phyloP scores from a whole-genome alignment of 2,113 vertebrate genomes.

The Boulengeromyrus knoepffleri region DNA sequence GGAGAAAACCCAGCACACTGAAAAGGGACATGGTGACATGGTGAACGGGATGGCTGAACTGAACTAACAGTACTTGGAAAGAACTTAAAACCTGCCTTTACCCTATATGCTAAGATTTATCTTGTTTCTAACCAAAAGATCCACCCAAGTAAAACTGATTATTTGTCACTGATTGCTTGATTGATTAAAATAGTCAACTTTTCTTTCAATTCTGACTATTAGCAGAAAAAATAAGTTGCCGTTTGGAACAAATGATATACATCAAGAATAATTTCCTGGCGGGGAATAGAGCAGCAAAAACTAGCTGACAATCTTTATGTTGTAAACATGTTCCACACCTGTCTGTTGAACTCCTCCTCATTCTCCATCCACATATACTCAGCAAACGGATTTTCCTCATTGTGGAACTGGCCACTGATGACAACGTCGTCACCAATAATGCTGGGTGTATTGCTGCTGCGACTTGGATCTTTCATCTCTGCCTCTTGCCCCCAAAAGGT shows the following conservation, averaged over 20 bases:
- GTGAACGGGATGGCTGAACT: neutral
- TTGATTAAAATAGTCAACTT: neutral
- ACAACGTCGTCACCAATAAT: conserved; percentile 70
- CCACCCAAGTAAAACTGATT: neutral
- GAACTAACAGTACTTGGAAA: neutral
- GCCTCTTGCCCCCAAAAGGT: conserved; percentile 4
- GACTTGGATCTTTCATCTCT: conserved; percentile 82
- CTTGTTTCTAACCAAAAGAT: neutral
- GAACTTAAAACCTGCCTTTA: neutral
- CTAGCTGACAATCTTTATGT: neutral
- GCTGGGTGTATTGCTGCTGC: conserved; percentile 66
- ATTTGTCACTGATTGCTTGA: neutral
- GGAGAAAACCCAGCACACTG: neutral
- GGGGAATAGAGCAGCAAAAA: neutral
- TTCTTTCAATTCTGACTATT: neutral
- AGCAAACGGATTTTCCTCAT: conserved; percentile 83
- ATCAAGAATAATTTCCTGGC: neutral
- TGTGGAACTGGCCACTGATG: conserved; percentile 67
- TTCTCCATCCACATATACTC: conserved; percentile 97
- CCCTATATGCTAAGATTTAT: neutral
- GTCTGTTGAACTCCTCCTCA: conserved; percentile 86
- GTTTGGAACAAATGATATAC: neutral
- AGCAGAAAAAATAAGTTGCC: neutral
- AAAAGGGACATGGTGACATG: neutral
- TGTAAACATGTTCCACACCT: conserved; percentile 53